Evolutionary conservation across 35 echinoderm and acorn worm species (phyloP), one percentile per base, ranked within the genome.

Genomic region (Heliocidaris erythrogramma): DNA sequence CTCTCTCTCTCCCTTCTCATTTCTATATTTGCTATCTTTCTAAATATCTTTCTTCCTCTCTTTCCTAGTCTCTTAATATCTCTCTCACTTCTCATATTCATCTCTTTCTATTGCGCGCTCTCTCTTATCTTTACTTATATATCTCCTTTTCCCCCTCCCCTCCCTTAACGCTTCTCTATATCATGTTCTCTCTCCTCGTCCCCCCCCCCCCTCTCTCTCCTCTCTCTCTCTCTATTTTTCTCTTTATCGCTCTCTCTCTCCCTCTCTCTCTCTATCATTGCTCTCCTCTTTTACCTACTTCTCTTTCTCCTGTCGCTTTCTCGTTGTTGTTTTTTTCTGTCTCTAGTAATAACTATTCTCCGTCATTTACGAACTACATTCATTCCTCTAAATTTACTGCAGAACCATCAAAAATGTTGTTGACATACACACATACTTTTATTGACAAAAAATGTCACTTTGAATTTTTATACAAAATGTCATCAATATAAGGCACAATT

Each of bases 401-500:
- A 56, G 52, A 11, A 56, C 10, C 52, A 56, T 56, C 52, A 56
- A 11, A 12, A 78, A 27, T 3, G 8, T 24, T 27, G 65, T 78
- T 78, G 21, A 78, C 65, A 78, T 78, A 78, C 21, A 78, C 27
- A 56, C 27, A 21, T 42, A 27, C 5, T 21, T 78, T 78, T 78
- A 78, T 78, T 78, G 65, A 21, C 65, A 78, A 78, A 78, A 42
- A 78, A 78, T 78, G 65, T 78, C 65, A 78, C 52, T 56, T 56
- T 11, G 18, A 78, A 78, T 78, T 78, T 42, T 78, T 78, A 78
- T 78, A 78, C 65, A 78, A 78, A 78, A 78, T 78, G 65, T 78
- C 65, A 78, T 78, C 65, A 78, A 78, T 78, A 78, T 78, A 78
- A 78, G 65, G 65, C 65, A 78, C 65, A 78, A 78, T 78, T 3